Percentiles rank a stretch among this genome's conserved stretches.
phyloP scores from a whole-genome alignment of 2,113 vertebrate genomes.

The Petroica traversi region DNA sequence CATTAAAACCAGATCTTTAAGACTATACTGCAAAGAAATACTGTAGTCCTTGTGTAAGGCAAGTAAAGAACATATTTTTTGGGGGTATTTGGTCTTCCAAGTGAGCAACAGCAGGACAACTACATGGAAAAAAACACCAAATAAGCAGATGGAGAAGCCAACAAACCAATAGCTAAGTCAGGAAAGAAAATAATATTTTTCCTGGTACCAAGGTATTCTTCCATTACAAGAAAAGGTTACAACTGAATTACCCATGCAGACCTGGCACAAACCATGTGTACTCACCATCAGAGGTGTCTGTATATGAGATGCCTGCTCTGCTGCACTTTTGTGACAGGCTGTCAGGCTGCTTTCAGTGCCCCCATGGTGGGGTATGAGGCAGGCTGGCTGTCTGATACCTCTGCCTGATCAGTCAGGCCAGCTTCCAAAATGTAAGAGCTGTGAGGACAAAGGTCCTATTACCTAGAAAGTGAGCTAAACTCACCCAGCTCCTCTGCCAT shows the following conservation, averaged over 20 bases:
- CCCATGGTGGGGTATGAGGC: neutral
- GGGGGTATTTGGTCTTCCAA: neutral
- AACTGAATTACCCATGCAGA: neutral
- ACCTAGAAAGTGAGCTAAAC: neutral
- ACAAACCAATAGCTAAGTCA: neutral
- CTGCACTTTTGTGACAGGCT: neutral
- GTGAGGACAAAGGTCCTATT: neutral
- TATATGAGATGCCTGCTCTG: neutral
- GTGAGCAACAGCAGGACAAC: neutral
- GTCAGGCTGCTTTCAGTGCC: neutral
- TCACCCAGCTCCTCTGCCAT: neutral
- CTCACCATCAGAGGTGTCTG: neutral
- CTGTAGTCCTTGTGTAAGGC: neutral
- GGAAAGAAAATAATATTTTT: neutral
- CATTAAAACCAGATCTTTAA: neutral
- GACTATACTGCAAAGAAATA: neutral
- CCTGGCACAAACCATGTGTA: neutral
- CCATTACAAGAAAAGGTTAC: neutral
- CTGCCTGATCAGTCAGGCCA: neutral
- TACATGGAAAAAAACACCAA: neutral
- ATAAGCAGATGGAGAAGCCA: neutral
- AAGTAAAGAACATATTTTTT: neutral
- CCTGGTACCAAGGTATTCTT: neutral
- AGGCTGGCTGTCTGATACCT: neutral
- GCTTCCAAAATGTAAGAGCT: neutral